These are phyloP conservation scores for Gyrodactylus bullatarudis DNA, from an alignment of 1,140 invertebrate genomes.

Conservation along the genomic window DNA sequence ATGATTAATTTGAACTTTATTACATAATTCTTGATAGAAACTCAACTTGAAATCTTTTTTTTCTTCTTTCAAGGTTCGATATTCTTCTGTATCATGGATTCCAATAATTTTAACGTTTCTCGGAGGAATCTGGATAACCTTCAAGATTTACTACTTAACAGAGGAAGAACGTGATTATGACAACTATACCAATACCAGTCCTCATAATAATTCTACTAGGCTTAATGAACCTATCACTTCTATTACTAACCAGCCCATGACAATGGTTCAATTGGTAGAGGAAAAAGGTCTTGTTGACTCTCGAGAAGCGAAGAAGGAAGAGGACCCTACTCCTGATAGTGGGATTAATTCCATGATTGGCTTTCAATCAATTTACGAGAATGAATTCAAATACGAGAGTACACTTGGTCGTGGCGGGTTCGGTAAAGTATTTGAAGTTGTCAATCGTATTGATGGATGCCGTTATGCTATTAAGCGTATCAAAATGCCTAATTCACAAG, in stretches of 20 bases:
- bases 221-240: no score
- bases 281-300: neutral
- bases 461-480: constrained; percentile 80
- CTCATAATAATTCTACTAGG: no score
- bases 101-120: neutral
- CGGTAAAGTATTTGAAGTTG: constrained; percentile 73
- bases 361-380: constrained; percentile 32
- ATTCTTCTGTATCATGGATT: neutral
- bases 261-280: neutral
- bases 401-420: constrained; percentile 70
- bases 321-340: neutral
- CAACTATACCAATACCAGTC: no score
- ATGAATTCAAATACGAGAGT: constrained; percentile 46
- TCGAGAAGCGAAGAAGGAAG: neutral
- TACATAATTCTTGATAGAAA: no score
- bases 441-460: constrained; percentile 67
- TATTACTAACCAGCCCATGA: neutral
- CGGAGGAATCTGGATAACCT: neutral
- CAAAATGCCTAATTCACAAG: constrained; percentile 39
- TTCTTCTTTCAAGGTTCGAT: no score
- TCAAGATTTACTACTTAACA: neutral
- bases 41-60: no score
- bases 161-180: neutral
- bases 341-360: neutral
- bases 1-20: no score